Base-by-base conservation (phyloP, 2,113 vertebrate species). In the Paramisgurnus dabryanus region DNA sequence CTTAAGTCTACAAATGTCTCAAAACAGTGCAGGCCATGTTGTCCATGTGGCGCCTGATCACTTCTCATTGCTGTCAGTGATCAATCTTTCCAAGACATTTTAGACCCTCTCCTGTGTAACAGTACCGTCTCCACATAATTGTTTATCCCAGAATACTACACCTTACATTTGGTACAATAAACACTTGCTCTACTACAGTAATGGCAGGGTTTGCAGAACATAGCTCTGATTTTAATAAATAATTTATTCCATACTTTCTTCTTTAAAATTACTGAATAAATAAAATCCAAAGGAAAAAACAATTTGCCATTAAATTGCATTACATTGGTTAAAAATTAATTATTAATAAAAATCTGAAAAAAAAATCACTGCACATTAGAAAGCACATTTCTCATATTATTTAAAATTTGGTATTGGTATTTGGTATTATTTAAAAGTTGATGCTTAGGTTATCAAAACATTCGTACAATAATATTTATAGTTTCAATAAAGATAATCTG, bases 41-140 rank as follows among this genome's bases (percentile, higher is more conserved):
- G 45, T 49, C 15, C n/a, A 12, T n/a, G 17, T 43, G 50, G 71
- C 57, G 15, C 39, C 15, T n/a, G 58, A 6, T n/a, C 47, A 6
- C 15, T 57, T 77, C 47, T 41, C 18, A 70, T 63, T 77, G 34
- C 10, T 49, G 65, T 50, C 50, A 47, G 65, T 64, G 41, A 55
- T 80, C 66, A 70, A 68, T 49, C 50, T 53, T 66, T 43, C 40
- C 47, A 47, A 60, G 22, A 27, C 45, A 63, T n/a, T 41, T 39
- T 18, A 17, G 6, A 12, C 60, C 53, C 3, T 80, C 39, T 73
- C 78, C 61, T 27, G 17, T 17, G 45, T 13, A 64, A 55, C 60
- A 17, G 47, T 22, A 49, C 9, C 18, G 17, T 17, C 53, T 50
- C 63, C 39, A 65, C 2, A 65, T 43, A 15, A 67, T 45, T 67